A percentile compares a stretch with the other conserved stretches of the same genome.
phyloP scores from a whole-genome alignment of 1,140 invertebrate genomes.

The Dendroctonus valens region DNA sequence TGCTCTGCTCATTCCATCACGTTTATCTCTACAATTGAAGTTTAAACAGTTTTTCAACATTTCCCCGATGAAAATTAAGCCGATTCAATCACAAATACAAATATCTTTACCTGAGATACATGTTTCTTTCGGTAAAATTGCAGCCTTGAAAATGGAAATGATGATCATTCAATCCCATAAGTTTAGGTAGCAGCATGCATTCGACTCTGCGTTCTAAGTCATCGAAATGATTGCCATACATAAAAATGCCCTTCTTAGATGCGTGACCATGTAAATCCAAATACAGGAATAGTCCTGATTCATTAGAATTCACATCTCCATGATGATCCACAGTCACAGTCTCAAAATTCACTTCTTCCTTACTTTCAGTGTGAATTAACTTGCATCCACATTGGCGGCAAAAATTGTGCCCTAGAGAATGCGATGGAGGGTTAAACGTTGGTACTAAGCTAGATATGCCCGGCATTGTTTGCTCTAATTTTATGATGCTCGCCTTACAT shows the following conservation, averaged over 20 bases:
- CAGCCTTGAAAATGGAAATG: conserved; percentile 92
- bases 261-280: conserved; percentile 92
- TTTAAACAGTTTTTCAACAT: not conserved
- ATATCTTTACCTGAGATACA: conserved; percentile 74
- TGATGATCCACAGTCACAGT: conserved; percentile 18
- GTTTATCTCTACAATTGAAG: conserved; percentile 65
- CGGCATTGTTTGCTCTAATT: conserved; percentile 43
- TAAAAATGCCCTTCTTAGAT: conserved; percentile 88
- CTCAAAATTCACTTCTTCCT: conserved; percentile 40
- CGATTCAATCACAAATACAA: not conserved
- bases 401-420: conserved; percentile 36
- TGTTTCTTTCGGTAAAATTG: conserved; percentile 90
- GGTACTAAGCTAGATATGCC: conserved; percentile 42
- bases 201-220: conserved; percentile 72
- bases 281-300: conserved; percentile 74
- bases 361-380: conserved; percentile 31
- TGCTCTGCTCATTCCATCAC: conserved; percentile 84
- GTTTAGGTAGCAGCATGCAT: conserved; percentile 84
- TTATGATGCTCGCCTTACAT: conserved; percentile 42
- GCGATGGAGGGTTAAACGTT: conserved; percentile 26
- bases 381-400: conserved; percentile 37
- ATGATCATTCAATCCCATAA: conserved; percentile 86
- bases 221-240: conserved; percentile 86
- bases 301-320: conserved; percentile 45
- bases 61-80: not conserved